phyloP scores from a whole-genome alignment of 2,888 invertebrate genomes.

The Papilio protenor region DNA sequence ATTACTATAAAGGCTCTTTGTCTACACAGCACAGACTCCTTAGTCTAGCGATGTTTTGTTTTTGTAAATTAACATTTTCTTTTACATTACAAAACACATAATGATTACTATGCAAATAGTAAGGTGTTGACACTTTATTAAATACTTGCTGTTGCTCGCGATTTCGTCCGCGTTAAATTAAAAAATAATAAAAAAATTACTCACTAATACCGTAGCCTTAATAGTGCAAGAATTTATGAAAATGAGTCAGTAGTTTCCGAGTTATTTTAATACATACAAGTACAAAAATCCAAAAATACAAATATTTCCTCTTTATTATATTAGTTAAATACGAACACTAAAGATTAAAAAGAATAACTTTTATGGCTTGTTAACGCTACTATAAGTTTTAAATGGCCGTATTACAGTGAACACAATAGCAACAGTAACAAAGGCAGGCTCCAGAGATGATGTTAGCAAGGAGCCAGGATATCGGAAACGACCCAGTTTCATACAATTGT shows the following conservation, averaged over 20 bases:
- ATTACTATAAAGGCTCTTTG: neutral
- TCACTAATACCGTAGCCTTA: too few species aligned
- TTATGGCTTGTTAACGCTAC: neutral
- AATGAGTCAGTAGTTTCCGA: too few species aligned
- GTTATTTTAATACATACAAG: too few species aligned
- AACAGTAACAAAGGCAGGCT: conserved; percentile 1
- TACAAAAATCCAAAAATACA: too few species aligned
- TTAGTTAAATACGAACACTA: neutral
- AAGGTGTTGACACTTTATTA: neutral
- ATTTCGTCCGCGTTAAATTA: too few species aligned
- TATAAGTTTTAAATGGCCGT: neutral
- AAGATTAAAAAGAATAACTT: neutral
- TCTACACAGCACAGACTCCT: neutral
- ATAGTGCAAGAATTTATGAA: too few species aligned
- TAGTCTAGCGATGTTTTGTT: too few species aligned
- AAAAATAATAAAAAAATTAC: too few species aligned
- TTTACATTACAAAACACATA: neutral
- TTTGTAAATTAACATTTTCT: neutral
- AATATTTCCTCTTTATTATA: too few species aligned
- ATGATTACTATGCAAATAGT: neutral
- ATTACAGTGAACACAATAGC: conserved; percentile 1
- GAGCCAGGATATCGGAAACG: conserved; percentile 37
- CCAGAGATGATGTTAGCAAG: conserved; percentile 25
- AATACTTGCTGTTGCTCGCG: too few species aligned
- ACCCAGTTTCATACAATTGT: conserved; percentile 34